Conservation (phyloP, 2,113 vertebrate genomes). For the Corythornis cristatus region DNA sequence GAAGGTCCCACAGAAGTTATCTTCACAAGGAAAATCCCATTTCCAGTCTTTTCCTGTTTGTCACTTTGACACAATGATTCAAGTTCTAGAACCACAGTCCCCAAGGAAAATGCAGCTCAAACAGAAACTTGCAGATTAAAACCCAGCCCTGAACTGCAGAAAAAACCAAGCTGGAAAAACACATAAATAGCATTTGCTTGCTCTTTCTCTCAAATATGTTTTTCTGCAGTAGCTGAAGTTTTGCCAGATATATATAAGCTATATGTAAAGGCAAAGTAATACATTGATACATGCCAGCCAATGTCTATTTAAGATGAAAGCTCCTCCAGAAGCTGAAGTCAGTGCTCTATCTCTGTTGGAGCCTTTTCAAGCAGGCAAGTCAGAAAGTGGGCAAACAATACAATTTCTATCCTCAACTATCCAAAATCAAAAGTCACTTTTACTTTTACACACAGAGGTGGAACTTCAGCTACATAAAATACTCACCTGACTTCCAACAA, state of each 20-base stretch:
- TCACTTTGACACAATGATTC: neutral
- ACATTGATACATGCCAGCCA: neutral
- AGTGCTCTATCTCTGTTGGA: neutral
- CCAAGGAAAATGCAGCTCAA: neutral
- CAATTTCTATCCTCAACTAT: neutral
- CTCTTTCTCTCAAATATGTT: neutral
- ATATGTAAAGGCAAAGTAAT: neutral
- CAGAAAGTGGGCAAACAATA: neutral
- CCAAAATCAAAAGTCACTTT: neutral
- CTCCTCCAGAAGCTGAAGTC: neutral
- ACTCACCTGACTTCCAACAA: neutral
- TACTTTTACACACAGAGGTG: neutral
- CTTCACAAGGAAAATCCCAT: neutral
- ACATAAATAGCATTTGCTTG: neutral
- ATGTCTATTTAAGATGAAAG: neutral
- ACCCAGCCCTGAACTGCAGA: neutral
- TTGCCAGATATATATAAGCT: neutral
- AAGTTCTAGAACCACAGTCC: neutral
- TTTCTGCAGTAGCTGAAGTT: neutral
- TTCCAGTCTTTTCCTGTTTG: neutral
- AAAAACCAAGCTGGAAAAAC: neutral
- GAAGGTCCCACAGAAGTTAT: neutral
- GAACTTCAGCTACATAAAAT: neutral
- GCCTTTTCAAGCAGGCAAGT: neutral
- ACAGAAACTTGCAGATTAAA: neutral